Percentiles rank a stretch among this genome's conserved stretches.
Evolutionary conservation across 2,113 vertebrate species (phyloP).

Genomic region (Bolborhynchus lineola): DNA sequence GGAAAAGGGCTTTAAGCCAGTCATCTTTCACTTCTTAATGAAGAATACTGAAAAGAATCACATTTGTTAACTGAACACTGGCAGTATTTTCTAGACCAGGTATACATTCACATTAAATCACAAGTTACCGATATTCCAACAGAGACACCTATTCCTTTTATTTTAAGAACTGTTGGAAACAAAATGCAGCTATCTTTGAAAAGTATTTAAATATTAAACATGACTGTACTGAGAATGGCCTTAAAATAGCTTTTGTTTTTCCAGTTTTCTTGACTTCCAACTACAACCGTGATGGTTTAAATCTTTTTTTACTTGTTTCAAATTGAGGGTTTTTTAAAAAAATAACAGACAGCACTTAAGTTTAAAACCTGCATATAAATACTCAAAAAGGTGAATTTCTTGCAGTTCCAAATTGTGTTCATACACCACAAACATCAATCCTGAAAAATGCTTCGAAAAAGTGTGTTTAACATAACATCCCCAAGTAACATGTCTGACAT

Average conservation of each 20-base stretch:
- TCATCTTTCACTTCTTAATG: not conserved
- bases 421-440: conserved; percentile 28
- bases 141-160: not conserved
- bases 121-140: not conserved
- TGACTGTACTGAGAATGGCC: not conserved
- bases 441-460: conserved; percentile 21
- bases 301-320: conserved; percentile 46
- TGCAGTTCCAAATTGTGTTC: conserved; percentile 18
- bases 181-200: conserved; percentile 3
- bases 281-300: conserved; percentile 42
- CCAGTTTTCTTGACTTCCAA: conserved; percentile 48
- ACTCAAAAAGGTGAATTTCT: conserved; percentile 14
- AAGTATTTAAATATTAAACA: conserved; percentile 45
- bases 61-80: not conserved
- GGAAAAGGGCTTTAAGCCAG: not conserved
- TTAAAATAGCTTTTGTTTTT: conserved; percentile 45
- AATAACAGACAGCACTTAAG: not conserved
- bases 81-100: not conserved
- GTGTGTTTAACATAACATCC: not conserved
- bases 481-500: not conserved
- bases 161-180: not conserved
- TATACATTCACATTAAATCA: not conserved
- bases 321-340: not conserved
- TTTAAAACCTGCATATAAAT: conserved; percentile 15
- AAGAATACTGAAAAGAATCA: not conserved